A percentile compares a stretch with the other conserved stretches of the same genome.
Conservation (phyloP, 2,113 vertebrate genomes). For the Archilochus colubris region DNA sequence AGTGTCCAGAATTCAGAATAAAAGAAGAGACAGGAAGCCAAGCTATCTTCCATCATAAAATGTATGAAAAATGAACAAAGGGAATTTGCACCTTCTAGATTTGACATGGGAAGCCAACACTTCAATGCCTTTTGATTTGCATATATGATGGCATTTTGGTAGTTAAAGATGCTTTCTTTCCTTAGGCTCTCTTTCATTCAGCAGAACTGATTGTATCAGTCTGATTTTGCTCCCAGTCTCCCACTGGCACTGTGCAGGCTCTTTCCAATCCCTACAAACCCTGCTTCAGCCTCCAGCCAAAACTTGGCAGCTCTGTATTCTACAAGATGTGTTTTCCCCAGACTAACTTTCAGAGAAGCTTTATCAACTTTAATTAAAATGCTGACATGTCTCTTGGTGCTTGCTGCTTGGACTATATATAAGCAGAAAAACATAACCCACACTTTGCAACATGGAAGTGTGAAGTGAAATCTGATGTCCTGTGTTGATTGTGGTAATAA, state of each 20-base stretch:
- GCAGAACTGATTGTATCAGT: constrained; percentile 12
- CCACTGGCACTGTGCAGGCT: not conserved
- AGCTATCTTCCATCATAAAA: not conserved
- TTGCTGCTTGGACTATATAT: constrained; percentile 35
- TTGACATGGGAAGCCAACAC: not conserved
- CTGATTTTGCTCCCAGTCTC: constrained; percentile 22
- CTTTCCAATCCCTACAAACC: constrained; percentile 30
- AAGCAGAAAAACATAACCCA: constrained; percentile 34
- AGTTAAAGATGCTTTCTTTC: constrained; percentile 53
- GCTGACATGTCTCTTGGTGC: constrained; percentile 37
- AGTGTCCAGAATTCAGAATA: not conserved
- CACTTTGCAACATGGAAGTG: constrained; percentile 12
- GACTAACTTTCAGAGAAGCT: constrained; percentile 67
- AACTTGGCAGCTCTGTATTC: constrained; percentile 48
- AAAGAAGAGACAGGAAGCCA: not conserved
- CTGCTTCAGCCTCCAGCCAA: constrained; percentile 46
- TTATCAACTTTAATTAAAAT: constrained; percentile 78
- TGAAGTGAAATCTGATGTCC: not conserved
- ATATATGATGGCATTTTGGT: constrained; percentile 18
- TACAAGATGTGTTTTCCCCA: constrained; percentile 53
- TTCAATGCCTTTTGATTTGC: constrained; percentile 25
- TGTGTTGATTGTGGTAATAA: not conserved
- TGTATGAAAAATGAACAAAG: not conserved
- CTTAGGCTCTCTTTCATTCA: constrained; percentile 46
- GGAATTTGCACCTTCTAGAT: constrained; percentile 24